Evolutionary conservation across 1,140 invertebrate species (phyloP), one percentile per base, ranked within the genome.

Genomic region (Harpegnathos saltator): DNA sequence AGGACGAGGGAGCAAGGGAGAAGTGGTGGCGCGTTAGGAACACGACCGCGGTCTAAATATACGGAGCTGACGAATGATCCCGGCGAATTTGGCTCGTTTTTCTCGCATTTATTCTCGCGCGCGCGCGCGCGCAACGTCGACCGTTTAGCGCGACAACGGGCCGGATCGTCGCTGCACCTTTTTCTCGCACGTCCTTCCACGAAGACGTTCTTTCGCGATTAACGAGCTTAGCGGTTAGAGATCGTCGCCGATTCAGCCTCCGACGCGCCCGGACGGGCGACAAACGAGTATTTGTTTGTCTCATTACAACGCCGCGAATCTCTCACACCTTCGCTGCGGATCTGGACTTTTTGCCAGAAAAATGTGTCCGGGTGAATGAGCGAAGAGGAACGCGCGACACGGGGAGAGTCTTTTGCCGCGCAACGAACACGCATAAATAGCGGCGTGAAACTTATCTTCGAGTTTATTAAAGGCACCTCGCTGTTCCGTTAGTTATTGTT

Each of bases 21-120:
- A 22, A 14, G 12, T 12, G 22, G 17, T 12, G 15, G 26, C 24
- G 33, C 11, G 19, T 29, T 38, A n/a, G 63, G 48, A 33, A 44
- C 56, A 62, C 5, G 62, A 56, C 80, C 84, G 56, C 15, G 52
- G 24, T 89, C 88, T 89, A 90, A 90, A 90, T 90, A 90, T 86
- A 90, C 68, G 7, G 44, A 22, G 62, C 75, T 58, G 84, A 80
- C 62, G 65, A 88, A 90, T 65, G 86, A 88, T 89, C 78, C 62
- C 68, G 48, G 38, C 50, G 78, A 85, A 89, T 88, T 85, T 87
- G 72, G 75, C 38, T 74, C 59, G 58, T 83, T 85, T 81, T 69
- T 66, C 78, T 73, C 61, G 58, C 63, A 52, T 85, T 86, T 85
- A 82, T 77, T 80, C 63, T 88, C 63, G 61, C 59, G 73, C 82